Conservation (phyloP, 2,113 vertebrate genomes). For the Nerophis ophidion region DNA sequence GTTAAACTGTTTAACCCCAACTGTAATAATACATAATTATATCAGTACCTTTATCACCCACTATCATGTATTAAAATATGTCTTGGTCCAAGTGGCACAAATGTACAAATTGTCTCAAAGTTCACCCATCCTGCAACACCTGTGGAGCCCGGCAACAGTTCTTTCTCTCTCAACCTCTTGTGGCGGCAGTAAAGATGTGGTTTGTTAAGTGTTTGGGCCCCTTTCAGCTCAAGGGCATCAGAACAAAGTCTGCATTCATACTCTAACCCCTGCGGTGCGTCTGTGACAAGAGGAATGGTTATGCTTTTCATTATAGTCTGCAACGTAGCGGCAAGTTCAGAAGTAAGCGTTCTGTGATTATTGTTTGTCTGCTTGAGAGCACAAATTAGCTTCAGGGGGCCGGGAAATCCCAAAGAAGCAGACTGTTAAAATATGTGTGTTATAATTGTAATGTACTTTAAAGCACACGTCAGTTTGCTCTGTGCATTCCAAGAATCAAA, state of each 20-base stretch:
- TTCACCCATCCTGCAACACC: neutral
- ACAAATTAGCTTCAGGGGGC: conserved; percentile 27
- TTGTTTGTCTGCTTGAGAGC: conserved; percentile 31
- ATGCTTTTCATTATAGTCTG: conserved; percentile 31
- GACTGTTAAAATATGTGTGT: conserved; percentile 1
- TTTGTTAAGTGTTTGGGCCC: conserved; percentile 11
- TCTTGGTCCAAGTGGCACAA: neutral
- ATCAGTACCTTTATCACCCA: neutral
- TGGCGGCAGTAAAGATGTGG: conserved; percentile 4
- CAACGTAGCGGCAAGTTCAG: conserved; percentile 29
- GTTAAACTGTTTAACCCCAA: no score
- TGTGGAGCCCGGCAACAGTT: neutral
- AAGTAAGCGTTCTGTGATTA: conserved; percentile 49
- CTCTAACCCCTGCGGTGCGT: conserved; percentile 4
- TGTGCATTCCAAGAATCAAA: conserved; percentile 12
- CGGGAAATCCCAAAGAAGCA: conserved; percentile 33
- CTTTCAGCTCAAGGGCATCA: conserved; percentile 25
- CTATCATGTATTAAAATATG: no score
- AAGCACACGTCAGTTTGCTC: no score
- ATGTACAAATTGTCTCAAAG: neutral
- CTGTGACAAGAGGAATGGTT: conserved; percentile 14
- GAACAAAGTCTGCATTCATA: conserved; percentile 53
- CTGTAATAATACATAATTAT: no score
- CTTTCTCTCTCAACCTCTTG: conserved; percentile 4
- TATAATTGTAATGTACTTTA: no score